phyloP scores from a whole-genome alignment of 2,113 vertebrate species.

The Scartelaos histophorus region DNA sequence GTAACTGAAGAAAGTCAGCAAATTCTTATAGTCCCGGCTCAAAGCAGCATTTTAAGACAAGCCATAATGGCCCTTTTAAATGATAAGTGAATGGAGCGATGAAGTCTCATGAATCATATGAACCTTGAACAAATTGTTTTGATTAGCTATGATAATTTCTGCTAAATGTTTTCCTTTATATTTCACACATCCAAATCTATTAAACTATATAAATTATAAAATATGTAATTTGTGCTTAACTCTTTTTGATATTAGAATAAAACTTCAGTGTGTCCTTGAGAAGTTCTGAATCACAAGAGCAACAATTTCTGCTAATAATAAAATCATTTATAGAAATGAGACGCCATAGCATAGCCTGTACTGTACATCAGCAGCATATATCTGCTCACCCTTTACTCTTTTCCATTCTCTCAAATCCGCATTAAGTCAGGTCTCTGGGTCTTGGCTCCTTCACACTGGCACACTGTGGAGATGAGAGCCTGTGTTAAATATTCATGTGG shows the following conservation, averaged over 20 bases:
- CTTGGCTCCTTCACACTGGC: conserved; percentile 67
- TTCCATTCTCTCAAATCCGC: conserved; percentile 68
- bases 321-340: not conserved
- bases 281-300: not conserved
- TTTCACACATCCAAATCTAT: not conserved
- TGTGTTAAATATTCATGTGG: conserved; percentile 78
- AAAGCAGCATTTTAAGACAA: not conserved
- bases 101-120: not conserved
- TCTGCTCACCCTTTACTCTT: conserved; percentile 34
- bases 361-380: conserved; percentile 9
- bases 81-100: not conserved
- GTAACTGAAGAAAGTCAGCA: no score
- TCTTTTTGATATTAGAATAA: not conserved
- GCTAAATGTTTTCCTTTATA: not conserved
- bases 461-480: conserved; percentile 66
- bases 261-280: not conserved
- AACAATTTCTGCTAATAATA: not conserved
- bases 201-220: not conserved
- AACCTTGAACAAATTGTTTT: not conserved
- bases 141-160: no score
- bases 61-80: not conserved
- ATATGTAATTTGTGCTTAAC: not conserved
- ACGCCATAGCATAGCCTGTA: not conserved
- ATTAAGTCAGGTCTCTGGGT: conserved; percentile 65
- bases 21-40: no score